Conservation (phyloP, 2,113 vertebrate genomes). For the Ginglymostoma cirratum region DNA sequence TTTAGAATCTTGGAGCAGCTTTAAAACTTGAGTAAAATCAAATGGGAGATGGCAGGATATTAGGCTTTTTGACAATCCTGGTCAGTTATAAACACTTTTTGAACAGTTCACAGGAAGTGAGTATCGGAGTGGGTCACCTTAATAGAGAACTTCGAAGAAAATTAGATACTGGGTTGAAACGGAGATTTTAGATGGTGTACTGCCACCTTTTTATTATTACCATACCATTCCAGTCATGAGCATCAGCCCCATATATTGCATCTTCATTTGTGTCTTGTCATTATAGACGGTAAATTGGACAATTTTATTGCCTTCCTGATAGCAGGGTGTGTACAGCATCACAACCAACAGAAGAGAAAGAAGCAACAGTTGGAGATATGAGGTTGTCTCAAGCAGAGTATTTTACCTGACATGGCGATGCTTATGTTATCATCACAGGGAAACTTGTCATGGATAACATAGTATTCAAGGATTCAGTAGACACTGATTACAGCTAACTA, state of each 20-base stretch:
- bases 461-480: too few relatives aligned
- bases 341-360: background rate
- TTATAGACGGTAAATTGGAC: background rate
- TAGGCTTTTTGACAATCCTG: background rate
- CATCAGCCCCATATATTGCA: background rate
- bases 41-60: too few relatives aligned
- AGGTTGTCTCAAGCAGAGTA: too few relatives aligned
- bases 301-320: background rate
- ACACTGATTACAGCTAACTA: too few relatives aligned
- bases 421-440: too few relatives aligned
- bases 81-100: background rate
- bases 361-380: too few relatives aligned
- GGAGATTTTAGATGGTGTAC: background rate
- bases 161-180: background rate
- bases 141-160: background rate
- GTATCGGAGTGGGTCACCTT: background rate
- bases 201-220: background rate
- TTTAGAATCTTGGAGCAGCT: background rate
- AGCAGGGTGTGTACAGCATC: background rate
- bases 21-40: background rate
- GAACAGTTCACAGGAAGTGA: background rate
- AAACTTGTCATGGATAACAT: too few relatives aligned
- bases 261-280: background rate
- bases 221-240: background rate
- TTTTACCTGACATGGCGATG: too few relatives aligned